Conservation (phyloP, 1,140 invertebrate genomes). For the Aphelinus certus region DNA sequence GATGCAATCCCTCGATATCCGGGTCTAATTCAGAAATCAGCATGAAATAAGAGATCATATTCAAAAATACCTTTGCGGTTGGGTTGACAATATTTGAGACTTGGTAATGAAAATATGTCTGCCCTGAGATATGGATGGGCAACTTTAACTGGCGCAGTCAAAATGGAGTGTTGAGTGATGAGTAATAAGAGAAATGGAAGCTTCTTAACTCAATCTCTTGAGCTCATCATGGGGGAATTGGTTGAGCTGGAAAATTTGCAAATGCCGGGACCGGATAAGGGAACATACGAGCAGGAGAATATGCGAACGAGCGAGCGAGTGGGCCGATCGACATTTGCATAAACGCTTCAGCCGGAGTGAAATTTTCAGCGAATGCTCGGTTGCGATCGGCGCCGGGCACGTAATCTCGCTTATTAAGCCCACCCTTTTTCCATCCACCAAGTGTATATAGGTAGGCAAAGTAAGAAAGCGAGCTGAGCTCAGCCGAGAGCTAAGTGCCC, state of each 20-base stretch:
- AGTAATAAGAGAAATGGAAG: neutral
- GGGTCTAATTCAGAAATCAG: no score
- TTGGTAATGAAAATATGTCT: no score
- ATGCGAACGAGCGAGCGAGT: neutral
- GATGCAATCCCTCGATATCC: no score
- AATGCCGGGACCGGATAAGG: neutral
- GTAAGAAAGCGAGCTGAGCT: neutral
- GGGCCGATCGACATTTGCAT: slow-evolving; percentile 16
- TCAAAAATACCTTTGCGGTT: no score
- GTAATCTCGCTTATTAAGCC: slow-evolving; percentile 13
- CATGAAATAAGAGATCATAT: no score
- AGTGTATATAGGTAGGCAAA: no score
- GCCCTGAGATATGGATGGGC: no score
- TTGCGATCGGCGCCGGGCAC: neutral
- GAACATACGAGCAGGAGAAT: no score
- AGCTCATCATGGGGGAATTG: neutral
- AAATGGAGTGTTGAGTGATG: no score
- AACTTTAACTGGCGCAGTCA: no score
- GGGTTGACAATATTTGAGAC: no score
- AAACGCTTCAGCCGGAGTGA: slow-evolving; percentile 22
- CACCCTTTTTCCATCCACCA: neutral
- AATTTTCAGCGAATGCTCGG: slow-evolving; percentile 18
- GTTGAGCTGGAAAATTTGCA: neutral
- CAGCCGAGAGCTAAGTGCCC: neutral
- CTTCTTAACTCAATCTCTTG: neutral